Percentiles rank a stretch among this genome's conserved stretches.
These are phyloP conservation scores for Lingula anatina DNA, from an alignment of 2,888 invertebrate genomes.

Conservation along the genomic window DNA sequence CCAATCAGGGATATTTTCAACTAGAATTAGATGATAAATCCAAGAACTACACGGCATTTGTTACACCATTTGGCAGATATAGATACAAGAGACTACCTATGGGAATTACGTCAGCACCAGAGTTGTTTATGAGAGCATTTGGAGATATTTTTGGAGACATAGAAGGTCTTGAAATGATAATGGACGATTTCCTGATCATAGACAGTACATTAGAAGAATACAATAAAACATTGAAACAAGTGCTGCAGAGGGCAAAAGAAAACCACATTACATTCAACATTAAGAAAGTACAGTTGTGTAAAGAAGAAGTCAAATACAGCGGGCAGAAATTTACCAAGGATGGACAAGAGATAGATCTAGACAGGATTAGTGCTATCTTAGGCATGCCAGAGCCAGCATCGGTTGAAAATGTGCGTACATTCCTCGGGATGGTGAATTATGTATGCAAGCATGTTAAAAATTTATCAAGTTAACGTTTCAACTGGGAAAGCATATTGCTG, in stretches of 20 bases:
- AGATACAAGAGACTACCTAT: too few relatives aligned
- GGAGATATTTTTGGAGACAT: slow-evolving; percentile 1
- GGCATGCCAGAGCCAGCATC: slow-evolving; percentile 4
- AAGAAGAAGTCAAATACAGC: background rate
- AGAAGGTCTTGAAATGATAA: background rate
- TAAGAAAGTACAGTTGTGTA: background rate
- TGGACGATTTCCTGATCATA: too few relatives aligned
- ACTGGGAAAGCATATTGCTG: too few relatives aligned
- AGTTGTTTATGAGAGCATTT: slow-evolving; percentile 1
- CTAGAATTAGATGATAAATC: too few relatives aligned
- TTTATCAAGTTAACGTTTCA: too few relatives aligned
- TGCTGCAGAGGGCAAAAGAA: background rate
- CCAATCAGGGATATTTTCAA: slow-evolving; percentile 1
- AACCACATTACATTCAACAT: slow-evolving; percentile 1
- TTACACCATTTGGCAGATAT: too few relatives aligned
- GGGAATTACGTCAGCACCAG: slow-evolving; percentile 6
- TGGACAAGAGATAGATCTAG: slow-evolving; percentile 1
- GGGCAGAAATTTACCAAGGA: slow-evolving; percentile 2
- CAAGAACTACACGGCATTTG: too few relatives aligned
- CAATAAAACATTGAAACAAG: too few relatives aligned
- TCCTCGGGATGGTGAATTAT: slow-evolving; percentile 10
- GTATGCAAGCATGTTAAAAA: slow-evolving; percentile 2
- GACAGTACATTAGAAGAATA: too few relatives aligned
- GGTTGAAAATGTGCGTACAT: background rate
- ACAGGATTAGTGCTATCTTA: slow-evolving; percentile 3